A percentile compares a stretch with the other conserved stretches of the same genome.
These are phyloP conservation scores for Sparus aurata DNA, from an alignment of 2,797 vertebrate genomes.

Conservation along the genomic window DNA sequence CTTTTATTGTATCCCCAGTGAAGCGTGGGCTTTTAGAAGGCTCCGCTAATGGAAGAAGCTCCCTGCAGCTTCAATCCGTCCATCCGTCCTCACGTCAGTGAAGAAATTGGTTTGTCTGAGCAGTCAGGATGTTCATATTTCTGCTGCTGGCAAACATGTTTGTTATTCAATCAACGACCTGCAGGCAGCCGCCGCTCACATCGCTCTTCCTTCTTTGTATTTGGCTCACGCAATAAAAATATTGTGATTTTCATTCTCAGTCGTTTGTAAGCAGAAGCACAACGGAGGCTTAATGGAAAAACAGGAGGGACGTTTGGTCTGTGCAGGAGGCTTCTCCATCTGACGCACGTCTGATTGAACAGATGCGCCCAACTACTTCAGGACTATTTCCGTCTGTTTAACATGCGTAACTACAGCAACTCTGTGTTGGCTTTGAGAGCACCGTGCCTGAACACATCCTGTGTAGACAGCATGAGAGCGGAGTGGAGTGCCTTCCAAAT, in stretches of 20 bases:
- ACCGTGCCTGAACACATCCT: neutral
- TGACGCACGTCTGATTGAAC: too few relatives aligned
- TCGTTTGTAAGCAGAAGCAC: neutral
- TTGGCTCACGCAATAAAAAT: neutral
- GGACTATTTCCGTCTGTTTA: neutral
- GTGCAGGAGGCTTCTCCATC: neutral
- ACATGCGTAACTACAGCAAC: neutral
- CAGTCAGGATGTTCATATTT: conserved; percentile 17
- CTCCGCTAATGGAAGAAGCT: conserved; percentile 38
- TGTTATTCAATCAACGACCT: neutral
- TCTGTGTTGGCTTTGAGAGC: too few relatives aligned
- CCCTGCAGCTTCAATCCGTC: conserved; percentile 24
- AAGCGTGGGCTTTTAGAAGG: conserved; percentile 54
- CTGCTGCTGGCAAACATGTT: neutral
- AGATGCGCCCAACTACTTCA: neutral
- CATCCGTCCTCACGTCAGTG: neutral
- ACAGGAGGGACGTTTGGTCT: too few relatives aligned
- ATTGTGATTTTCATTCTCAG: conserved; percentile 8
- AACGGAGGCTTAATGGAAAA: neutral
- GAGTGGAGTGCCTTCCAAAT: too few relatives aligned
- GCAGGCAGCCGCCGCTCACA: neutral
- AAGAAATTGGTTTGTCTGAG: neutral
- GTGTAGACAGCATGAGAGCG: neutral
- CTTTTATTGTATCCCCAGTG: conserved; percentile 24
- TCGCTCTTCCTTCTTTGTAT: neutral